Evolutionary conservation across 2,888 invertebrate species (phyloP).

Genomic region (Reticulitermes lucifugus): DNA sequence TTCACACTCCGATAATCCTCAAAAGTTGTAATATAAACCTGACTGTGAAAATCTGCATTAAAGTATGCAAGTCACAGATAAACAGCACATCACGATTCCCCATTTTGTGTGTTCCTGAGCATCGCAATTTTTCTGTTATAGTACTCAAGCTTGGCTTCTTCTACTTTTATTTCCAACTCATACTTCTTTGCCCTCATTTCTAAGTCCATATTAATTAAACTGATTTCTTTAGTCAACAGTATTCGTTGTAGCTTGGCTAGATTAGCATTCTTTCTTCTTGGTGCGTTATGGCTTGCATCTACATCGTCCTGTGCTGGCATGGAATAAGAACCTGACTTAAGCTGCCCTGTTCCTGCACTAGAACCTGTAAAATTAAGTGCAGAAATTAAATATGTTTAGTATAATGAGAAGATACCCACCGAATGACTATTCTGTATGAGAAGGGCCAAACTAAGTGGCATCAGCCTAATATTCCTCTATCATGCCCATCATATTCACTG

Average conservation of each 20-base stretch:
- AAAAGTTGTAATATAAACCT: background rate
- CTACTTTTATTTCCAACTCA: conserved; percentile 47
- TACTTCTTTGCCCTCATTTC: conserved; percentile 48
- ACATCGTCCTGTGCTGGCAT: conserved; percentile 7
- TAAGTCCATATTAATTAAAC: conserved; percentile 46
- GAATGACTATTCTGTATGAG: no score
- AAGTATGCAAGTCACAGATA: background rate
- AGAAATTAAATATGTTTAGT: background rate
- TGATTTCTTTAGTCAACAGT: conserved; percentile 47
- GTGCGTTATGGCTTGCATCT: conserved; percentile 26
- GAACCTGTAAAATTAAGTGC: conserved; percentile 33
- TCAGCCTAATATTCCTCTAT: no score
- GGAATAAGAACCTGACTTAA: background rate
- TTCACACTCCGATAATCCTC: background rate
- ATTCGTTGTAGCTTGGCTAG: conserved; percentile 37
- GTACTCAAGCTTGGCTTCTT: conserved; percentile 50
- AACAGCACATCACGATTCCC: conserved; percentile 20
- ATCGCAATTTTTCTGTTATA: conserved; percentile 46
- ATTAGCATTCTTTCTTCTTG: conserved; percentile 37
- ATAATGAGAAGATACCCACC: no score
- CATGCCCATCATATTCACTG: no score
- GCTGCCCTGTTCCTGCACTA: conserved; percentile 17
- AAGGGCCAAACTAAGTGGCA: no score
- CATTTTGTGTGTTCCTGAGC: conserved; percentile 12
- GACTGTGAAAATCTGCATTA: background rate